Evolutionary conservation across 2,797 vertebrate genomes (phyloP), one percentile per base, ranked within the genome.

Genomic region (Lacerta bilineata): DNA sequence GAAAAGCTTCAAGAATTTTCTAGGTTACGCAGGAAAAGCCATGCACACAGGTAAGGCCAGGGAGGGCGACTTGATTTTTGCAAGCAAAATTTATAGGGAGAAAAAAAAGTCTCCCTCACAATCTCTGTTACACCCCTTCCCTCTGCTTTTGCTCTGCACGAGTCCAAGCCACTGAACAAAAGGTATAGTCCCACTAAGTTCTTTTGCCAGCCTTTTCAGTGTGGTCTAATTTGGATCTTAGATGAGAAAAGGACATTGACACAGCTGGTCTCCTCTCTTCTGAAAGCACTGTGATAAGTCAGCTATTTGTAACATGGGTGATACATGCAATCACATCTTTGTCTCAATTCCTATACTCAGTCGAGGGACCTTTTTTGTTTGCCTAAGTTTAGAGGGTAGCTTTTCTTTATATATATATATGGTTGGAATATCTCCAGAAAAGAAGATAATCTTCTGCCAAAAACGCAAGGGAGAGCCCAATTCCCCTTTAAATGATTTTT

Each of bases 351-450:
- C 77, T 88, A 25, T 17, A 72, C 43, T 77, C 39, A 85, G 74
- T 33, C 43, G 46, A 85, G 81, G 71, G 80, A 78, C 71, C 46
- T 36, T 75, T 87, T 87, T 85, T 78, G 36, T 88, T 77, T 77
- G 39, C 29, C 80, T 69, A 77, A 85, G 71, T 85, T 88, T 88
- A 82, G 64, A 81, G 59, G 6, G 85, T 86, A 72, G 80, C 15
- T 76, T 15, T 69, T 83, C n/a, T 71, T 41, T 39, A 50, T 46
- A 11, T 39, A 10, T 39, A 10, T 29, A 29, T 64, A 50, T 59
- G 50, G 29, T 76, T 85, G 86, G 83, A 90, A 83, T n/a, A 85
- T 88, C 46, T 85, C 86, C 83, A 90, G 83, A 88, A 61, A 88
- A 88, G 77, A 41, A 84, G 78, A 71, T 90, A 72, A 79, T 87